These are phyloP conservation scores for Natator depressus DNA, from an alignment of 2,113 vertebrate species.

Conservation along the genomic window DNA sequence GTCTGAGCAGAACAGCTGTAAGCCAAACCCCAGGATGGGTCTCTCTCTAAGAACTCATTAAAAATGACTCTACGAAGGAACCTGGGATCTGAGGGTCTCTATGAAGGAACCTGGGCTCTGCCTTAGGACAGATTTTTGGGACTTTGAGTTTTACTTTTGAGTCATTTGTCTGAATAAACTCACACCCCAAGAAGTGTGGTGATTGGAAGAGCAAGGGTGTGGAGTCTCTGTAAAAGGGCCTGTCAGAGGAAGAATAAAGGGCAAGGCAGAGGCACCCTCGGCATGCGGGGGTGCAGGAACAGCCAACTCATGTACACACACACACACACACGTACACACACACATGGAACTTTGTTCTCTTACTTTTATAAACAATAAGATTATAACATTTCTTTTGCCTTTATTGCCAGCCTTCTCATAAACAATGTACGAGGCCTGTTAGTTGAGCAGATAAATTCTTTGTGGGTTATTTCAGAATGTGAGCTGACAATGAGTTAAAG, in stretches of 20 bases:
- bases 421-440: not conserved
- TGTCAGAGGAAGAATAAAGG: not conserved
- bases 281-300: too few relatives aligned
- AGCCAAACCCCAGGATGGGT: too few relatives aligned
- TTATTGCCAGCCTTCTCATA: not conserved
- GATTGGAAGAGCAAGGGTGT: not conserved
- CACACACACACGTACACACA: too few relatives aligned
- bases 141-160: not conserved
- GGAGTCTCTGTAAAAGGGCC: not conserved
- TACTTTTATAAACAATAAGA: not conserved
- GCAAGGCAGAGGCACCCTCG: not conserved
- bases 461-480: not conserved
- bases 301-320: not conserved
- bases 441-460: not conserved
- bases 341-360: not conserved
- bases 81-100: not conserved
- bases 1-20: too few relatives aligned
- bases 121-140: not conserved
- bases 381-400: not conserved
- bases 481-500: not conserved
- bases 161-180: not conserved
- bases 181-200: not conserved
- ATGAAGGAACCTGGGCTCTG: not conserved
- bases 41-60: not conserved
- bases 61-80: not conserved